Evolutionary conservation across 2,113 vertebrate species (phyloP).

Genomic region (Notothenia rossii): DNA sequence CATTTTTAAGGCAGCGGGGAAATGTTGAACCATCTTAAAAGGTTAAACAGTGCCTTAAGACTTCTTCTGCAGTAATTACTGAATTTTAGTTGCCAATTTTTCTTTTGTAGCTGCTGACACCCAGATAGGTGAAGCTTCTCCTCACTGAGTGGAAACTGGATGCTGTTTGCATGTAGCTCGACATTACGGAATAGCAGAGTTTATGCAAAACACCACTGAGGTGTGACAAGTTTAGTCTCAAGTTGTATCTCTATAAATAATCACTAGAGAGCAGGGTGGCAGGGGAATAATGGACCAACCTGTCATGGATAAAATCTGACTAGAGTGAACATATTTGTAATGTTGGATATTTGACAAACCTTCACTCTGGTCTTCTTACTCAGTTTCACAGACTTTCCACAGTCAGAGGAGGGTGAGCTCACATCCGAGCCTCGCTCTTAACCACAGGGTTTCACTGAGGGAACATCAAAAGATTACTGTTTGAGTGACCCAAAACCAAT

Average conservation of each 20-base stretch:
- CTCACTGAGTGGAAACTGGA: conserved; percentile 20
- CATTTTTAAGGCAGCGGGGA: neutral
- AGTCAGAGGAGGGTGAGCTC: no score
- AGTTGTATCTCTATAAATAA: conserved; percentile 1
- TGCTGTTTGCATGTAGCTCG: conserved; percentile 16
- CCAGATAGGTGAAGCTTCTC: neutral
- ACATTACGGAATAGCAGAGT: conserved; percentile 12
- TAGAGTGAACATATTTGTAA: no score
- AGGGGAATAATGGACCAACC: conserved; percentile 21
- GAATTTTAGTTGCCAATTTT: neutral
- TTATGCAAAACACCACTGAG: conserved; percentile 30
- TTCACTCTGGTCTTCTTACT: no score
- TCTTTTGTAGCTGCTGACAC: neutral
- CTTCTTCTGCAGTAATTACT: neutral
- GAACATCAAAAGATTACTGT: no score
- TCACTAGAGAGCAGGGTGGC: neutral
- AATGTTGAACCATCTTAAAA: neutral
- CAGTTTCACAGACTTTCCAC: no score
- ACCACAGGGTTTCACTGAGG: no score
- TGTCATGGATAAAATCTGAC: neutral
- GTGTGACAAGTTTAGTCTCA: conserved; percentile 37
- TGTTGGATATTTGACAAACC: no score
- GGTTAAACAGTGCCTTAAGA: neutral
- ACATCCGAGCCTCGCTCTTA: no score
- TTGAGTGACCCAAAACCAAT: no score